Conservation (phyloP, 2,888 invertebrate genomes). For the Lepidochrysops patricia region DNA sequence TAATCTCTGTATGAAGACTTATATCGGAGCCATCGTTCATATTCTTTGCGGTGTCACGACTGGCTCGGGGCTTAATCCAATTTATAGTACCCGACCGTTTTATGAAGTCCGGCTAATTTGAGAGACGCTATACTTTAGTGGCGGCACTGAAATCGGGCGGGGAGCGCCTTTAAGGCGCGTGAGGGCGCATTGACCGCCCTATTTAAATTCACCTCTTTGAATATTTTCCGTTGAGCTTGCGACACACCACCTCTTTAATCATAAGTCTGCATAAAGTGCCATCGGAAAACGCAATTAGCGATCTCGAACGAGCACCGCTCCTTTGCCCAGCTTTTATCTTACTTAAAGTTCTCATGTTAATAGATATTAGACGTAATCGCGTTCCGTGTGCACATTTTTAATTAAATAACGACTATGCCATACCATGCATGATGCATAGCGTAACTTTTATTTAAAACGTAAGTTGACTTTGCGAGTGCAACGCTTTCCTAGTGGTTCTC, state of each 20-base stretch:
- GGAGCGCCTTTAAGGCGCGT: slow-evolving; percentile 47
- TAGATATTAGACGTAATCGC: slow-evolving; percentile 1
- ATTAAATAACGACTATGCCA: not conserved
- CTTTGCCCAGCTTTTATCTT: slow-evolving; percentile 21
- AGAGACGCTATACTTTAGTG: slow-evolving; percentile 30
- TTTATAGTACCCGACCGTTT: slow-evolving; percentile 61
- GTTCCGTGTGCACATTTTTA: not conserved
- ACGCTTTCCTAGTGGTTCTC: not conserved
- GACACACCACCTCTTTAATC: slow-evolving; percentile 34
- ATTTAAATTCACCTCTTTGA: slow-evolving; percentile 50
- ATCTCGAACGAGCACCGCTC: slow-evolving; percentile 23
- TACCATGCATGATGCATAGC: not conserved
- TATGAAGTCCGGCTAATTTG: slow-evolving; percentile 51
- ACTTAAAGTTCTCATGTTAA: slow-evolving; percentile 14
- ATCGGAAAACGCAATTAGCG: slow-evolving; percentile 27
- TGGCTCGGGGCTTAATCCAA: slow-evolving; percentile 61
- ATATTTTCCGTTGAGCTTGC: slow-evolving; percentile 35
- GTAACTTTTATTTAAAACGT: not conserved
- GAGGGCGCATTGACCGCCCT: slow-evolving; percentile 59
- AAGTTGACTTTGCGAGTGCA: not conserved
- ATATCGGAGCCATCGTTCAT: slow-evolving; percentile 61
- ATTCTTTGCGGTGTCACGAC: slow-evolving; percentile 67
- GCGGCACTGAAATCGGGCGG: slow-evolving; percentile 43
- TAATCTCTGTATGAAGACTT: slow-evolving; percentile 23
- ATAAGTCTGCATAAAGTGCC: slow-evolving; percentile 28